Conservation (phyloP, 1,140 invertebrate genomes). For the Calliphora vicina region DNA sequence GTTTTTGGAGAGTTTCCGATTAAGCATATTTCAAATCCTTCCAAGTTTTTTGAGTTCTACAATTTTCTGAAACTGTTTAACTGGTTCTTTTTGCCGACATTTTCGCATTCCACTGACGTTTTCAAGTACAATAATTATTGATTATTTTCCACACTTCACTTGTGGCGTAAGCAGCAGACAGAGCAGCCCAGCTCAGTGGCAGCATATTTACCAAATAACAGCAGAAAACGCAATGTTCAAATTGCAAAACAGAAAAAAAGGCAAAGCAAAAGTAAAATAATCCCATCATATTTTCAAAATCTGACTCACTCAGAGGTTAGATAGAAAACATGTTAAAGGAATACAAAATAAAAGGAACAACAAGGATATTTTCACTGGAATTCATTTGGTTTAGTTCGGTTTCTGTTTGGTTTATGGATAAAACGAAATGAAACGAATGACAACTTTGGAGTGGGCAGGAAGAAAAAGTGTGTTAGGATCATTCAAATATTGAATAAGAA, state of each 20-base stretch:
- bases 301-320: not conserved
- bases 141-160: not conserved
- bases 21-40: no score
- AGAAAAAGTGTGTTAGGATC: not conserved
- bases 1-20: no score
- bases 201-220: not conserved
- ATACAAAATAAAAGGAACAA: not conserved
- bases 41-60: no score
- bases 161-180: not conserved
- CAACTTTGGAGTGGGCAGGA: not conserved
- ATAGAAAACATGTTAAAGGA: not conserved
- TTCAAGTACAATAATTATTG: not conserved
- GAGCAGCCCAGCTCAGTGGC: no score
- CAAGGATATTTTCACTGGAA: not conserved
- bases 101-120: not conserved
- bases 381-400: not conserved
- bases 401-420: no score
- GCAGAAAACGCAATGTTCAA: not conserved
- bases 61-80: no score
- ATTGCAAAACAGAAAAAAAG: not conserved
- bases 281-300: not conserved
- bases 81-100: no score
- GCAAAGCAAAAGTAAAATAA: not conserved
- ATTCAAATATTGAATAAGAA: not conserved
- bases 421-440: no score